Evolutionary conservation across 2,113 vertebrate species (phyloP), one percentile per base, ranked within the genome.

Genomic region (Trematocara marginatum): DNA sequence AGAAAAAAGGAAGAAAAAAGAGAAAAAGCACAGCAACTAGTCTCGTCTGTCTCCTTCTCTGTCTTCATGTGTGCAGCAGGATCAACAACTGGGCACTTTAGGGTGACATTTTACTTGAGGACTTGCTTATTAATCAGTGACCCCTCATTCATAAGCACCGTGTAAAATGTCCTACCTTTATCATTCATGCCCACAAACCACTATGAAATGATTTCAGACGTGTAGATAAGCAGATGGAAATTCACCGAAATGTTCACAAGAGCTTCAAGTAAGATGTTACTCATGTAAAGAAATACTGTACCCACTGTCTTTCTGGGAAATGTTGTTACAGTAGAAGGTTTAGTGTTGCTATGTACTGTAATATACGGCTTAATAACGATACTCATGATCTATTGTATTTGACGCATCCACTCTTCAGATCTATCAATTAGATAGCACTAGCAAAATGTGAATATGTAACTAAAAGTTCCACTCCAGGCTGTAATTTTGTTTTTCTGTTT

Each of bases 251-350:
- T 59, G 56, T 85, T 82, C 56, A 54, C 76, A 76, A 71, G 74
- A 89, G 69, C 90, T 94, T 94, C 92, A 92, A 93, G 91, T 94
- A 92, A 90, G 93, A 92, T 92, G 92, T 94, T 88, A 83, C 89
- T 78, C 89, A 66, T 86, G 81, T 90, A 84, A 92, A 89, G 69
- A 88, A 57, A 83, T 54, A 64, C 57, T 85, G 31, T 86, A 86
- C 42, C 81, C 71, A 6, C 85, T 84, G 84, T 90, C 87, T 81
- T 82, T 85, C 78, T 80, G 85, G 88, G 80, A 90, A 71, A 89
- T 84, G 83, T 86, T 87, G 87, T 89, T 84, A 85, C 88, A 87
- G 82, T 89, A 85, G 82, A 83, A 92, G 85, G 82, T 82, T 92
- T 11, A 7, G 84, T 92, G 93, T 93, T 91, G 87, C 90, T 91